Evolutionary conservation across 1,140 invertebrate species (phyloP).

Genomic region (Diorhabda elongata): DNA sequence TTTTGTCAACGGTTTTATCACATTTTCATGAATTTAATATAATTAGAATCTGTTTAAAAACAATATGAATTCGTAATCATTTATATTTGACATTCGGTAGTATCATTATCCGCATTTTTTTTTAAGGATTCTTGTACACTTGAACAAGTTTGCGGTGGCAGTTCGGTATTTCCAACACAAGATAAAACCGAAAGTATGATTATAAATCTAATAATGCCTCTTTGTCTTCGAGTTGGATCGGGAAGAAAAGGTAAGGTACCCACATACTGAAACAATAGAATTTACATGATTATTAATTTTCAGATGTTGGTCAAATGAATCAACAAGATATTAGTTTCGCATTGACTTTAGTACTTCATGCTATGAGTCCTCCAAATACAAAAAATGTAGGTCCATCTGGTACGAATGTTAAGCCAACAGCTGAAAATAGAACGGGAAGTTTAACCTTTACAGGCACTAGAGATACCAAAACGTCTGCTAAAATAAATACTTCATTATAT

Average conservation of each 20-base stretch:
- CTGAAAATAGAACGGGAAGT: conserved; percentile 69
- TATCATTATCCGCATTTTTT: neutral
- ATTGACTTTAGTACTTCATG: conserved; percentile 82
- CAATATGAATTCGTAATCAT: too few species aligned
- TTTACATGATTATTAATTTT: conserved; percentile 5
- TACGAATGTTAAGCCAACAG: conserved; percentile 61
- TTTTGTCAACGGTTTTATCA: too few species aligned
- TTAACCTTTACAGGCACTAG: conserved; percentile 68
- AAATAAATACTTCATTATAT: conserved; percentile 74
- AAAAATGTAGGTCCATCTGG: conserved; percentile 58
- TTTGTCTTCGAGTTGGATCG: conserved; percentile 90
- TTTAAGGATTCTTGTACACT: conserved; percentile 81
- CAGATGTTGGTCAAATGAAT: conserved; percentile 84
- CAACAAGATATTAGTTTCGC: conserved; percentile 88
- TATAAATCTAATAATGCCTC: conserved; percentile 92
- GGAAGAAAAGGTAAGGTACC: conserved; percentile 63
- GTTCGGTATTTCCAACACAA: conserved; percentile 78
- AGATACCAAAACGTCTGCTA: conserved; percentile 67
- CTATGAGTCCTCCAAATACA: conserved; percentile 72
- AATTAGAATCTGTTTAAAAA: too few species aligned
- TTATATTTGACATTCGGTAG: too few species aligned
- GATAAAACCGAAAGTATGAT: conserved; percentile 93
- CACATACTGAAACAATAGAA: neutral
- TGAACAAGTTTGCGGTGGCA: conserved; percentile 90
- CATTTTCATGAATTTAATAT: too few species aligned